Conservation (phyloP, 2,888 invertebrate species). For the Catocala nupta region DNA sequence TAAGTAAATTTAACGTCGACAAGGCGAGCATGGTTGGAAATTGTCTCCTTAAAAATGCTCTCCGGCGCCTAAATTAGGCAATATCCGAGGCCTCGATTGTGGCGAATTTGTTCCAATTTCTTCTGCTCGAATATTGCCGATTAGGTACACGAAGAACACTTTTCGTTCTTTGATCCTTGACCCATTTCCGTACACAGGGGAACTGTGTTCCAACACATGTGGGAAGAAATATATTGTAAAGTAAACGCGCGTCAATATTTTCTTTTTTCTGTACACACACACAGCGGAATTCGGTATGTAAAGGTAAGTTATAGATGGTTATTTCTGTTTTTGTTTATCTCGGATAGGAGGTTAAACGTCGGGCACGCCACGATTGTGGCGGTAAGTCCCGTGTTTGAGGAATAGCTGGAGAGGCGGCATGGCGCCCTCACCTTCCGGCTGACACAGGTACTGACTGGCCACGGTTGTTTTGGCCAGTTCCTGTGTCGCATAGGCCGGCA, state of each 20-base stretch:
- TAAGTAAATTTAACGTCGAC: slow-evolving; percentile 40
- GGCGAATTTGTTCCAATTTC: slow-evolving; percentile 43
- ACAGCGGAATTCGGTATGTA: slow-evolving; percentile 10
- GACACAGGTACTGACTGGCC: no score
- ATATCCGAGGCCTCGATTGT: slow-evolving; percentile 34
- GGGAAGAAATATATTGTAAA: slow-evolving; percentile 27
- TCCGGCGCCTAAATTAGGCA: slow-evolving; percentile 30
- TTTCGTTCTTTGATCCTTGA: slow-evolving; percentile 48
- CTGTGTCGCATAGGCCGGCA: no score
- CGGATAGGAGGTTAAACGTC: not conserved
- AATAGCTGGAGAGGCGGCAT: no score
- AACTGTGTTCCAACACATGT: slow-evolving; percentile 27
- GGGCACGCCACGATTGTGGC: no score
- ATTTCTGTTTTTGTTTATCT: slow-evolving; percentile 8
- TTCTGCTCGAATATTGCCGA: slow-evolving; percentile 22
- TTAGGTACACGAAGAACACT: slow-evolving; percentile 31
- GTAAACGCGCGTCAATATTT: slow-evolving; percentile 23
- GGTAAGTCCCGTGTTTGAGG: no score
- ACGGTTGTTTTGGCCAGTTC: no score
- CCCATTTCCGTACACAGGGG: slow-evolving; percentile 41
- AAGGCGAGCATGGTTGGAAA: slow-evolving; percentile 24
- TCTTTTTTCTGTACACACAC: slow-evolving; percentile 20
- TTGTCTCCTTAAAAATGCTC: slow-evolving; percentile 34
- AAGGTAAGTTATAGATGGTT: slow-evolving; percentile 8
- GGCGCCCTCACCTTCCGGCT: no score